Evolutionary conservation across 2,888 invertebrate genomes (phyloP).

Genomic region (Agrilus cyanescens): DNA sequence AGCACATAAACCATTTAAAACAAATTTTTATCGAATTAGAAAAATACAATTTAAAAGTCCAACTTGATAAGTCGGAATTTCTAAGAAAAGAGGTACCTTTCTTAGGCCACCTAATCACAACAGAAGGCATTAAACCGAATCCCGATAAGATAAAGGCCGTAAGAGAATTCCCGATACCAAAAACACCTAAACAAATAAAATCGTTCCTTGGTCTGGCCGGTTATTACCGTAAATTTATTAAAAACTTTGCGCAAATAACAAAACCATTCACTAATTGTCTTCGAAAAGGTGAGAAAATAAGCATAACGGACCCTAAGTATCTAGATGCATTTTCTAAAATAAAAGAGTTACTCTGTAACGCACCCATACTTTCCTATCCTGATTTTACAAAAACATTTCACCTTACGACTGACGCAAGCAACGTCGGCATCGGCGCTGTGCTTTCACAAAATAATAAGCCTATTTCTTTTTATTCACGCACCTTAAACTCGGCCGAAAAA

Average conservation of each 20-base stretch:
- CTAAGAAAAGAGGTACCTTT: slow-evolving; percentile 6
- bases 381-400: slow-evolving; percentile 8
- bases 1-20: slow-evolving; percentile 16
- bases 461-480: slow-evolving; percentile 7
- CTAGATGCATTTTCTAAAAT: slow-evolving; percentile 6
- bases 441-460: slow-evolving; percentile 3
- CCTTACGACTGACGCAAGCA: slow-evolving; percentile 8
- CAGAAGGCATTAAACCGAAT: slow-evolving; percentile 16
- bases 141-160: slow-evolving; percentile 16
- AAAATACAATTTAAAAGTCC: slow-evolving; percentile 12
- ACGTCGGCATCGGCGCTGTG: slow-evolving; percentile 5
- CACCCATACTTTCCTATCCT: slow-evolving; percentile 8
- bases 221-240: slow-evolving; percentile 12
- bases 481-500: slow-evolving; percentile 6
- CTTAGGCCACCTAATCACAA: slow-evolving; percentile 14
- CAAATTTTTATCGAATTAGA: slow-evolving; percentile 6
- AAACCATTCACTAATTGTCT: slow-evolving; percentile 6
- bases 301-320: slow-evolving; percentile 4
- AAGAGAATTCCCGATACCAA: slow-evolving; percentile 13
- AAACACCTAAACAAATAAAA: slow-evolving; percentile 7
- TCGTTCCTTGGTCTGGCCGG: slow-evolving; percentile 10
- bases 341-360: slow-evolving; percentile 1
- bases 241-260: slow-evolving; percentile 10
- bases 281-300: slow-evolving; percentile 6
- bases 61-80: slow-evolving; percentile 18